phyloP scores from a whole-genome alignment of 37 sponge, comb jelly and placozoan species.

The Diacarnus erythraeanus region DNA sequence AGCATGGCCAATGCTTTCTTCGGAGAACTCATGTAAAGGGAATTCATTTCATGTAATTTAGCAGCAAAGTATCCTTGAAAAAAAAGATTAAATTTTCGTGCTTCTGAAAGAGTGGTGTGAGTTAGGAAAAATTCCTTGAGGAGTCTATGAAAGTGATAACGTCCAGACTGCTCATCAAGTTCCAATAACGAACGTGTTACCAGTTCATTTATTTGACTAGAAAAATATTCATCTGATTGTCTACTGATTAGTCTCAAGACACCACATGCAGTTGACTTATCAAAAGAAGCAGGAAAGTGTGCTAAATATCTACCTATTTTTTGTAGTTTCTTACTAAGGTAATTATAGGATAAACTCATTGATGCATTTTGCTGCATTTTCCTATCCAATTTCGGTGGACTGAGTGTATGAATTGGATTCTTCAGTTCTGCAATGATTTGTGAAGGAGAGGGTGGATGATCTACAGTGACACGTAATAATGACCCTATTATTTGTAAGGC shows the following conservation, averaged over 20 bases:
- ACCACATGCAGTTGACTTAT: background rate
- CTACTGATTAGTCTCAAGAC: background rate
- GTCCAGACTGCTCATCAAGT: background rate
- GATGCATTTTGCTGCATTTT: background rate
- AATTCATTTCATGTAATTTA: too few relatives aligned
- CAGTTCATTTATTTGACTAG: background rate
- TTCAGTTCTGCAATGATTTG: background rate
- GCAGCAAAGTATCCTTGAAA: too few relatives aligned
- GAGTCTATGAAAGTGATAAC: slow-evolving; percentile 40
- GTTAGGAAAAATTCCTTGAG: slow-evolving; percentile 17
- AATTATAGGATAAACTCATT: background rate
- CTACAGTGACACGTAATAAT: background rate
- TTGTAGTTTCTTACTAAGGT: background rate
- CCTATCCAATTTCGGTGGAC: background rate
- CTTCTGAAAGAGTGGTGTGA: background rate
- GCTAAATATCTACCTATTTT: background rate
- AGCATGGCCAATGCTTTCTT: slow-evolving; percentile 9
- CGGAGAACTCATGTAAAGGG: too few relatives aligned
- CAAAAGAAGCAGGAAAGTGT: slow-evolving; percentile 2
- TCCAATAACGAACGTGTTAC: slow-evolving; percentile 13
- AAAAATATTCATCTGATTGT: background rate
- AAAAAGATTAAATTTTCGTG: background rate
- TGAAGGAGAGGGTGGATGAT: background rate
- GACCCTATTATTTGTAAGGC: slow-evolving; percentile 1
- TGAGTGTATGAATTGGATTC: background rate